These are phyloP conservation scores for Phaetusa simplex DNA, from an alignment of 2,113 vertebrate genomes.

Conservation along the genomic window DNA sequence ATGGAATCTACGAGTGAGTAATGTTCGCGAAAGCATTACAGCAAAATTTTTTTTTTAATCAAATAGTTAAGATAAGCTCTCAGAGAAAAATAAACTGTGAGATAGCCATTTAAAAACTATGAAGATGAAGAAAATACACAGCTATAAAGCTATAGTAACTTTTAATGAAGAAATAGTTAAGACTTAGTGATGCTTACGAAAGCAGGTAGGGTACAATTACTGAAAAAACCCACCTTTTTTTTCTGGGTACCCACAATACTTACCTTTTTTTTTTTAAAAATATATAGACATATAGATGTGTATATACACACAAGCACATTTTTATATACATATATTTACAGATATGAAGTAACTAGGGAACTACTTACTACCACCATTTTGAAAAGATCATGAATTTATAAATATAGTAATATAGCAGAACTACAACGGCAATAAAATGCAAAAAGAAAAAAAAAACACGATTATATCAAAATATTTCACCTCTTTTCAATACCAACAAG, in stretches of 20 bases:
- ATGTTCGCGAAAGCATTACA: not conserved
- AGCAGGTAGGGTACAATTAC: not conserved
- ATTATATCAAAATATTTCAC: not conserved
- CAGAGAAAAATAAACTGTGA: not conserved
- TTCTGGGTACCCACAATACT: not conserved
- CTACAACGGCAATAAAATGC: not conserved
- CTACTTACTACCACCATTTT: not conserved
- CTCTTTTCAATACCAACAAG: not conserved
- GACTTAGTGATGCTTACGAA: not conserved
- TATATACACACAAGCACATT: not conserved
- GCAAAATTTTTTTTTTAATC: not conserved
- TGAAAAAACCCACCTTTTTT: not conserved
- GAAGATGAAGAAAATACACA: not conserved
- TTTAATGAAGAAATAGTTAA: not conserved
- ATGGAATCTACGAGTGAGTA: not conserved
- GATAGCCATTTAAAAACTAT: not conserved
- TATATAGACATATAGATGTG: not conserved
- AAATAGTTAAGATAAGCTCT: not conserved
- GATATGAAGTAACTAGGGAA: not conserved
- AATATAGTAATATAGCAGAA: not conserved
- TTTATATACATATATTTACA: not conserved
- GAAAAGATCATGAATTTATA: not conserved
- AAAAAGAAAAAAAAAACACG: not conserved
- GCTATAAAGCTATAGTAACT: not conserved
- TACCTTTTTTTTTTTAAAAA: not conserved